Conservation (phyloP, 2,888 invertebrate genomes). For the Nysson spinosus region DNA sequence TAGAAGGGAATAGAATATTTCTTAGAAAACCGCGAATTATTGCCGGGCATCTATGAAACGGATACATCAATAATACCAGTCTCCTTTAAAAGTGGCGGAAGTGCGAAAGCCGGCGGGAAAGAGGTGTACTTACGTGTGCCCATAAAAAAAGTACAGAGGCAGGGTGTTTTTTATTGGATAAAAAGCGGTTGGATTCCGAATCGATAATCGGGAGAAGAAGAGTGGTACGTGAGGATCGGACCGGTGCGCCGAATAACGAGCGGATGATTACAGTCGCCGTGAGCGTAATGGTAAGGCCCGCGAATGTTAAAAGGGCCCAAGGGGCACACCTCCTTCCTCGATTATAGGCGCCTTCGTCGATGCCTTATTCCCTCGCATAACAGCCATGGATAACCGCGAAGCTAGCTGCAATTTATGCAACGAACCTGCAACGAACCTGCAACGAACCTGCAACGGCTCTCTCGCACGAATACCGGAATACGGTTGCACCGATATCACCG, state of each 20-base stretch:
- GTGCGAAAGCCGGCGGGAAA: slow-evolving; percentile 2
- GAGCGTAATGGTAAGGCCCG: slow-evolving; percentile 58
- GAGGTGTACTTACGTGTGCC: slow-evolving; percentile 30
- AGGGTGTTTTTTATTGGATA: slow-evolving; percentile 24
- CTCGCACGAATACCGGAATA: slow-evolving; percentile 37
- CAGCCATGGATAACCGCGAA: neutral
- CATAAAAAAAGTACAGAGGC: slow-evolving; percentile 13
- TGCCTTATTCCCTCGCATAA: neutral
- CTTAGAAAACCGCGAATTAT: no score
- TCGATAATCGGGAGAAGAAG: slow-evolving; percentile 35
- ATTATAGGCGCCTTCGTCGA: slow-evolving; percentile 48
- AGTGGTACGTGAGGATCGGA: slow-evolving; percentile 15
- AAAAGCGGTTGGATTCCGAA: slow-evolving; percentile 32
- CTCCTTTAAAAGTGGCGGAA: slow-evolving; percentile 35
- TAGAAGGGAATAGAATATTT: no score
- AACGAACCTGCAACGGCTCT: slow-evolving; percentile 35
- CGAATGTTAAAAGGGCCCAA: slow-evolving; percentile 55
- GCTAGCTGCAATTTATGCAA: no score
- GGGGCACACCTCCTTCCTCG: slow-evolving; percentile 18
- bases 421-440: neutral
- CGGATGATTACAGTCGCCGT: slow-evolving; percentile 66
- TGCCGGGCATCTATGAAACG: no score
- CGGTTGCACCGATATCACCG: slow-evolving; percentile 21
- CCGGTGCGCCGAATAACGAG: slow-evolving; percentile 59
- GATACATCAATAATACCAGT: no score